A percentile compares a stretch with the other conserved stretches of the same genome.
Conservation (phyloP, 2,113 vertebrate genomes). For the Prietella phreatophila region DNA sequence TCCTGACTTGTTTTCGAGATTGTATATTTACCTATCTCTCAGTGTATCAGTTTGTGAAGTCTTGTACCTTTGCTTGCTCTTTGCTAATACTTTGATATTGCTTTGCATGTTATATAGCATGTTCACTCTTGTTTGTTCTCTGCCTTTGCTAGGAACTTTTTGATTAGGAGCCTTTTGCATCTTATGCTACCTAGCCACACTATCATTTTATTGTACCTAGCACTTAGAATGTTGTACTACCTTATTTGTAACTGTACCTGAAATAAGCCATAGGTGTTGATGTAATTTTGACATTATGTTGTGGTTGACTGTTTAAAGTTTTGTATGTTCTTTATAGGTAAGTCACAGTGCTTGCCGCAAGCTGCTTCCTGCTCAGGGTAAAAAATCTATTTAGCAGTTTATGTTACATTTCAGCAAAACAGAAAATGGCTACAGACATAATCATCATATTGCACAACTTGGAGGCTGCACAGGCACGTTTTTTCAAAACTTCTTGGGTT, state of each 20-base stretch:
- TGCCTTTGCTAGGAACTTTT: not conserved
- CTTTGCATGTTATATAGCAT: not conserved
- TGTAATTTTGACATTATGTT: not conserved
- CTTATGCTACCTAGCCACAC: not conserved
- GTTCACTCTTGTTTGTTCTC: not conserved
- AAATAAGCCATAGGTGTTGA: not conserved
- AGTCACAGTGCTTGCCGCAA: not conserved
- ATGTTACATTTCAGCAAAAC: not conserved
- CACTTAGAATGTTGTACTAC: not conserved
- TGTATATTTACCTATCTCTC: not conserved
- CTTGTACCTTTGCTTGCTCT: not conserved
- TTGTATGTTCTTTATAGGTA: not conserved
- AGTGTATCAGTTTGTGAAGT: not conserved
- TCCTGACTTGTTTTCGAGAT: not conserved
- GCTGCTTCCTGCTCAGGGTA: not conserved
- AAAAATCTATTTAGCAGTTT: constrained; percentile 2
- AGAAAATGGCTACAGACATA: not conserved
- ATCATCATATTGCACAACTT: not conserved
- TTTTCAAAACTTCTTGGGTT: not conserved
- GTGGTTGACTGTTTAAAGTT: not conserved
- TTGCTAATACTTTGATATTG: not conserved
- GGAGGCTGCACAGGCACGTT: not conserved
- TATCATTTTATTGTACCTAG: not conserved
- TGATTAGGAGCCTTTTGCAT: not conserved
- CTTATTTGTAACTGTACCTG: not conserved